Conservation (phyloP, 2,888 invertebrate genomes). For the Empis stercorea region DNA sequence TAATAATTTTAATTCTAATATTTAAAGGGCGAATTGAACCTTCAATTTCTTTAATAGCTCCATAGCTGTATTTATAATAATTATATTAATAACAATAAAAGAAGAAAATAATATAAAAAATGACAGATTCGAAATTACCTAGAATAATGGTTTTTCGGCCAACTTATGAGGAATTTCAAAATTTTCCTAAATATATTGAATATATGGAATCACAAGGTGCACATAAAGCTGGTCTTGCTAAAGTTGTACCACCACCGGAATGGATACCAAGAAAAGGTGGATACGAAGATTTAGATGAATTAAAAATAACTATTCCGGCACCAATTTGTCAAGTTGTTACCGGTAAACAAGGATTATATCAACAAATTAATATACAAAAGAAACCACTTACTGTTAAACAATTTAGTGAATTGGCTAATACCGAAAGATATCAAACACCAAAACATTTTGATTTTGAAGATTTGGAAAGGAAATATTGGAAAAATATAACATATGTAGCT, state of each 20-base stretch:
- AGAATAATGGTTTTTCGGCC: constrained; percentile 63
- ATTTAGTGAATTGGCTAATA: constrained; percentile 73
- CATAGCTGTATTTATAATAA: no score
- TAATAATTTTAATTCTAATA: no score
- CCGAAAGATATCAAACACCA: constrained; percentile 64
- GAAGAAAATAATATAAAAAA: neutral
- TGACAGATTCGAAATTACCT: constrained; percentile 13
- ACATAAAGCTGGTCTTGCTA: constrained; percentile 88
- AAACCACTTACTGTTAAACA: constrained; percentile 82
- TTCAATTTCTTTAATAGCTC: no score
- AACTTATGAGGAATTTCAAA: constrained; percentile 92
- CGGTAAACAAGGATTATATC: constrained; percentile 90
- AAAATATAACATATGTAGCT: constrained; percentile 88
- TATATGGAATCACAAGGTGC: constrained; percentile 90
- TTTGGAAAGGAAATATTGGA: constrained; percentile 94
- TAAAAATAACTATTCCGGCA: constrained; percentile 78
- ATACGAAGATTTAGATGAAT: constrained; percentile 65
- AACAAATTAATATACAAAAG: constrained; percentile 93
- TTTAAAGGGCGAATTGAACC: no score
- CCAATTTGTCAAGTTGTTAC: constrained; percentile 92
- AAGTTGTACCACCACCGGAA: constrained; percentile 91
- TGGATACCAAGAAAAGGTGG: constrained; percentile 83
- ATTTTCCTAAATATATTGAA: constrained; percentile 80
- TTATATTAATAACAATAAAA: no score
- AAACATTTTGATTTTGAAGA: constrained; percentile 76